Conservation (phyloP, 2,888 invertebrate genomes). For the Antheraea yamamai region DNA sequence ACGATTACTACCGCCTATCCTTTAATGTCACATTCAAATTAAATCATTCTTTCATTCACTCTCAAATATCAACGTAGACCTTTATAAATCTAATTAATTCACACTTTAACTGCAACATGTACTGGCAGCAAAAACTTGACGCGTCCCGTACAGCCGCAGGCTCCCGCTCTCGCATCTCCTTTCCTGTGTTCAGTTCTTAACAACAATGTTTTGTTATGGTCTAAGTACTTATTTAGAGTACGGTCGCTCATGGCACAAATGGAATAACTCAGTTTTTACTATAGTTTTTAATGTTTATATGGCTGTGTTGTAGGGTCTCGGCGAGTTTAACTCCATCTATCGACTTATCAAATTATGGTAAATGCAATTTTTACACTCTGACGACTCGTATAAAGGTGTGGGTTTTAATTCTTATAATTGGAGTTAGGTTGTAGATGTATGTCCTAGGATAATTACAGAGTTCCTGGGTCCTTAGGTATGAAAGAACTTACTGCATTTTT, state of each 20-base stretch:
- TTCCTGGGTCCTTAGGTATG: no score
- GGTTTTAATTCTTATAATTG: background rate
- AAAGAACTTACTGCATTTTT: no score
- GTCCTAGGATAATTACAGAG: background rate
- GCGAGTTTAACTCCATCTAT: background rate
- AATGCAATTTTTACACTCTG: background rate
- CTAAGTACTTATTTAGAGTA: slow-evolving; percentile 25
- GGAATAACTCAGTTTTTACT: slow-evolving; percentile 14
- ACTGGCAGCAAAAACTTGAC: slow-evolving; percentile 56
- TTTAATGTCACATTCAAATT: background rate
- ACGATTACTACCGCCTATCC: no score
- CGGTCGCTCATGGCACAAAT: slow-evolving; percentile 21
- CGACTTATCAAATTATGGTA: slow-evolving; percentile 4
- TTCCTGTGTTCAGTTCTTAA: slow-evolving; percentile 27
- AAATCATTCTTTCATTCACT: background rate
- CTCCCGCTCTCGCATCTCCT: slow-evolving; percentile 35
- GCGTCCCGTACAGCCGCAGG: slow-evolving; percentile 46
- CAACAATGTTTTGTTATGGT: slow-evolving; percentile 18
- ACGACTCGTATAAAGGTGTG: background rate
- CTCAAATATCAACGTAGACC: background rate
- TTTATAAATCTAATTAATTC: background rate
- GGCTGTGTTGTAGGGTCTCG: background rate
- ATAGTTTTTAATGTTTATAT: slow-evolving; percentile 6
- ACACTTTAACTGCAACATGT: slow-evolving; percentile 7
- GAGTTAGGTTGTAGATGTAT: background rate